Base-by-base conservation (phyloP, 2,113 vertebrate genomes). In the Plecotus auritus region DNA sequence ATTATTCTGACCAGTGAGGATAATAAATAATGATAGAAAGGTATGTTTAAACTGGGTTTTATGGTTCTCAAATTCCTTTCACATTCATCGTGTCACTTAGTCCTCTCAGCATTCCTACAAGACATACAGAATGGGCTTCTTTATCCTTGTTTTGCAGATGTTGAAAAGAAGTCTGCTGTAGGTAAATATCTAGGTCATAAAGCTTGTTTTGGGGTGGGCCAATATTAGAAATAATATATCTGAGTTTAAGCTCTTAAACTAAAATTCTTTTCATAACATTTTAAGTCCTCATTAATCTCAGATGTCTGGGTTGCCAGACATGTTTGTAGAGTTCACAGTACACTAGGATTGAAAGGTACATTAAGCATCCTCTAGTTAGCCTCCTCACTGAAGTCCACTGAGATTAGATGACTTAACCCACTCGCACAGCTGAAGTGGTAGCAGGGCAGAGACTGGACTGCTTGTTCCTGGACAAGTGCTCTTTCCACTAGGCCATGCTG, bases 191-290 rank as follows among this genome's bases (percentile, higher is more conserved):
- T 91, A 66, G 73, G 30, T 49, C 83, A 8, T 88, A 81, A 70
- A 72, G 28, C 72, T 94, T 59, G 9, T 49, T 94, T 28, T 73
- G 89, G 47, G 28, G 7, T 93, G 51, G 59, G 42, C 72, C 77
- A 95, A 91, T 28, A 66, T 89, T 61, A 54, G 40, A 91, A 91
- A 77, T 90, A 47, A 72, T 76, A 95, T 93, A 14, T 89, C 69
- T 67, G 73, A 67, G 23, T 85, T 84, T 76, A 64, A 35, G 7
- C 9, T 88, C 23, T 67, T 90, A 88, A 82, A 49, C 35, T 73
- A 67, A 59, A 83, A 84, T 23, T 1, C 14, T 59, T 90, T 85
- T 91, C 10, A 17, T 69, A 23, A 40, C 26, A 76, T 40, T n/a
- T 56, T 90, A 89, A 93, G 23, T 77, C n/a, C 32, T 92, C 40